A percentile compares a stretch with the other conserved stretches of the same genome.
These are phyloP conservation scores for Thinocorus orbignyianus DNA, from an alignment of 2,113 vertebrate species.

Conservation along the genomic window DNA sequence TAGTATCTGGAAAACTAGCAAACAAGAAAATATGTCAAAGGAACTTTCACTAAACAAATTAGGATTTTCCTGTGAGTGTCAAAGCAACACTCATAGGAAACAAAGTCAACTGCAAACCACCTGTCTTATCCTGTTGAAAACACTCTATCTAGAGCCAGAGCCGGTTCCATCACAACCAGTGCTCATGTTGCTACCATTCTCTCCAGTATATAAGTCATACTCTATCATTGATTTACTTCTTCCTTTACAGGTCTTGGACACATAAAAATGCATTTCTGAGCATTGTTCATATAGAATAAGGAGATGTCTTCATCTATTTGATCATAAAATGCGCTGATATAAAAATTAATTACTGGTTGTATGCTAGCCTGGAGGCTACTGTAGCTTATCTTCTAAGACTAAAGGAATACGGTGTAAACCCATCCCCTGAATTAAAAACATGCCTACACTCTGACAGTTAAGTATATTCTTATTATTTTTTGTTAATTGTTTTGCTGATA, in stretches of 20 bases:
- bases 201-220: background rate
- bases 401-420: background rate
- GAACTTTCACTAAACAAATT: background rate
- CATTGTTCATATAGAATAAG: background rate
- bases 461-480: background rate
- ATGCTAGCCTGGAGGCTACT: background rate
- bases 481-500: background rate
- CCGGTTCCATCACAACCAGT: background rate
- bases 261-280: background rate
- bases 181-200: background rate
- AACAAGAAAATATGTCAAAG: background rate
- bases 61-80: background rate
- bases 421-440: background rate
- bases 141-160: background rate
- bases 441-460: background rate
- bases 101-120: background rate
- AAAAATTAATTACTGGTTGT: background rate
- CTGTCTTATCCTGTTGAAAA: background rate
- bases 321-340: background rate
- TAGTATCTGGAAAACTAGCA: background rate
- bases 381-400: background rate
- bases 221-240: background rate
- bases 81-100: fast-evolving
- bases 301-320: background rate
- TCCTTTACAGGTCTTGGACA: background rate